Evolutionary conservation across 1,140 invertebrate species (phyloP).

Genomic region (Papilio dardanus): DNA sequence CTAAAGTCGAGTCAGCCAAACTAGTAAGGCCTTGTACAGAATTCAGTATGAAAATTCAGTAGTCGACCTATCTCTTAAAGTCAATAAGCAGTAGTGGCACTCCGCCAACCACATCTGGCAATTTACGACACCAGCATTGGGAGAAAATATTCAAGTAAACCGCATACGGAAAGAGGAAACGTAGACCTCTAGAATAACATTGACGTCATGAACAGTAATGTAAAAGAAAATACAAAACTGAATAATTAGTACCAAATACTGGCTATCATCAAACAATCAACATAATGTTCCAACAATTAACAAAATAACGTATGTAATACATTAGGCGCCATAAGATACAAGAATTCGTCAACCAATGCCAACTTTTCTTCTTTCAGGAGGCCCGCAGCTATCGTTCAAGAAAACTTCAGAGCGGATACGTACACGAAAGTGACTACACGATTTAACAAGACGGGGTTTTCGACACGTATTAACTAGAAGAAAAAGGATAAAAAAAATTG

Average conservation of each 20-base stretch:
- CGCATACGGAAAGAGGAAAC: neutral
- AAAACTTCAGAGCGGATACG: neutral
- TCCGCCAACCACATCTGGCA: constrained; percentile 10
- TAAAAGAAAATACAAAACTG: neutral
- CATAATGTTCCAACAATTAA: neutral
- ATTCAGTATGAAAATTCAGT: neutral
- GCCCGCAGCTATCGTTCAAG: neutral
- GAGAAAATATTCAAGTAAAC: neutral
- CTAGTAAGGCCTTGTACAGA: neutral
- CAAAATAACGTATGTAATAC: neutral
- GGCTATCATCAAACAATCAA: neutral
- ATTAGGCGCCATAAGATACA: constrained; percentile 17
- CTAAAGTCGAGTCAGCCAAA: neutral
- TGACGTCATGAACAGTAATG: neutral
- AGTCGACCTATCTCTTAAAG: constrained; percentile 18
- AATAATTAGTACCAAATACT: neutral
- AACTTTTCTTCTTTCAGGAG: constrained; percentile 1
- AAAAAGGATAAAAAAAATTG: no score
- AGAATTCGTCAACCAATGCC: constrained; percentile 15
- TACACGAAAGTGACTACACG: neutral
- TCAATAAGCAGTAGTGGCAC: constrained; percentile 13
- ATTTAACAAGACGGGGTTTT: neutral
- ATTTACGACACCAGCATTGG: neutral
- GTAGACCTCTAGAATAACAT: neutral
- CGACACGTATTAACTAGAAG: neutral